Conservation (phyloP, 2,888 invertebrate species). For the Diarsia dahlii region DNA sequence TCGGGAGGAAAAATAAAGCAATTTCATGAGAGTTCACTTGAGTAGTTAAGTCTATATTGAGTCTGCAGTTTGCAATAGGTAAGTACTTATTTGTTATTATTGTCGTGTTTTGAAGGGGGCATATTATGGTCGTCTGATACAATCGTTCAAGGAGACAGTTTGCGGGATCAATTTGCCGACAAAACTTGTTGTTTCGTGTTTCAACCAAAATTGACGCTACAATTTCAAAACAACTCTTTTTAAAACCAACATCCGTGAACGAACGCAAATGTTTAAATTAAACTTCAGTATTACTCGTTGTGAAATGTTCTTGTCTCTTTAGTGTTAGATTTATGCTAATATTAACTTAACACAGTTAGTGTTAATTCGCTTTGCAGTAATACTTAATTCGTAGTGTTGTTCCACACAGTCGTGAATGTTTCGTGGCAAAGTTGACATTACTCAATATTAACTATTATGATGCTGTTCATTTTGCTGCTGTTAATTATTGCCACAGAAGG, state of each 20-base stretch:
- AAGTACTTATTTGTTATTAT: background rate
- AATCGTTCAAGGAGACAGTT: background rate
- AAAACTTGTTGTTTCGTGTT: background rate
- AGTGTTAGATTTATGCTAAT: background rate
- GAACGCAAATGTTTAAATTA: constrained; percentile 22
- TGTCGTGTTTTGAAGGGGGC: background rate
- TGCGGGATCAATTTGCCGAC: constrained; percentile 17
- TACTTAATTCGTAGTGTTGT: constrained; percentile 8
- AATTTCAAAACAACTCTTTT: constrained; percentile 26
- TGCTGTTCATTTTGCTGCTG: constrained; percentile 10
- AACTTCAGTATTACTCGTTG: constrained; percentile 8
- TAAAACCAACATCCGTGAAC: constrained; percentile 26
- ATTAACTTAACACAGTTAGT: constrained; percentile 12
- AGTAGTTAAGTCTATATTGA: background rate
- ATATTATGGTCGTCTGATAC: background rate
- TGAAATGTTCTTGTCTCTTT: constrained; percentile 9
- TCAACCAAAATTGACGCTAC: background rate
- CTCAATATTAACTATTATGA: constrained; percentile 13
- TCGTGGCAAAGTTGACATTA: background rate
- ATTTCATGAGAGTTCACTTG: constrained; percentile 3
- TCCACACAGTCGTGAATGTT: background rate
- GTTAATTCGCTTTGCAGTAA: constrained; percentile 8
- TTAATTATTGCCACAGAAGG: constrained; percentile 12
- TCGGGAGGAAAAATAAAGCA: background rate
- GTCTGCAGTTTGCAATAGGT: background rate